Percentiles rank a stretch among this genome's conserved stretches.
These are phyloP conservation scores for Rhinolophus ferrumequinum DNA, from an alignment of 2,113 vertebrate genomes.

Conservation along the genomic window DNA sequence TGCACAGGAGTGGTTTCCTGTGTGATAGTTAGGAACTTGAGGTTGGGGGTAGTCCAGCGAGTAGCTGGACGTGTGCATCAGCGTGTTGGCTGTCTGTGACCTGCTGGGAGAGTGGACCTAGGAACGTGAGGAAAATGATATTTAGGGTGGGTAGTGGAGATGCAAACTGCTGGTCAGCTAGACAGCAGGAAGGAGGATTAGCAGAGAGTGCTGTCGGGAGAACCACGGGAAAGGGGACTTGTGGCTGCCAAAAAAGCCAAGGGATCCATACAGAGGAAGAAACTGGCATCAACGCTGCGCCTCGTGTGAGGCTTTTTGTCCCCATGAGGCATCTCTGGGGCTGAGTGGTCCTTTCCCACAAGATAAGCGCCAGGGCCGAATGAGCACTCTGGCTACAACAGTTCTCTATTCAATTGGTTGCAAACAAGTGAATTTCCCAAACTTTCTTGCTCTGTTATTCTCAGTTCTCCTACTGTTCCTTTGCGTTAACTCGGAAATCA, in stretches of 20 bases:
- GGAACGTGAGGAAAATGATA: background rate
- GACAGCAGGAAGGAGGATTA: background rate
- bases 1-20: background rate
- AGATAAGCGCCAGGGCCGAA: accelerated
- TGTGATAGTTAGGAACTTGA: background rate
- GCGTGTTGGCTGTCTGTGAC: background rate
- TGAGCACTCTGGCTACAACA: background rate
- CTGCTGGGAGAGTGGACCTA: background rate
- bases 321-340: background rate
- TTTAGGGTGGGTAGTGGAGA: background rate
- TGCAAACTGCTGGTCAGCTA: too few species aligned
- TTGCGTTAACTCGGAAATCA: background rate
- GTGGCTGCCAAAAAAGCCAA: accelerated
- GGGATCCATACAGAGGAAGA: accelerated
- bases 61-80: background rate
- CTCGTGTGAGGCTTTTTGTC: background rate
- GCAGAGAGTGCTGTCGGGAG: background rate
- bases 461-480: background rate
- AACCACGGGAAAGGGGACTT: too few species aligned
- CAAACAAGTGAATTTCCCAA: background rate
- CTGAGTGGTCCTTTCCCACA: background rate
- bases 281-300: background rate
- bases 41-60: background rate
- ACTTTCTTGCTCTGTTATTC: background rate
- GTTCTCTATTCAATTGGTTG: accelerated